These are phyloP conservation scores for Chaenogobius annularis DNA, from an alignment of 2,113 vertebrate genomes.

Conservation along the genomic window DNA sequence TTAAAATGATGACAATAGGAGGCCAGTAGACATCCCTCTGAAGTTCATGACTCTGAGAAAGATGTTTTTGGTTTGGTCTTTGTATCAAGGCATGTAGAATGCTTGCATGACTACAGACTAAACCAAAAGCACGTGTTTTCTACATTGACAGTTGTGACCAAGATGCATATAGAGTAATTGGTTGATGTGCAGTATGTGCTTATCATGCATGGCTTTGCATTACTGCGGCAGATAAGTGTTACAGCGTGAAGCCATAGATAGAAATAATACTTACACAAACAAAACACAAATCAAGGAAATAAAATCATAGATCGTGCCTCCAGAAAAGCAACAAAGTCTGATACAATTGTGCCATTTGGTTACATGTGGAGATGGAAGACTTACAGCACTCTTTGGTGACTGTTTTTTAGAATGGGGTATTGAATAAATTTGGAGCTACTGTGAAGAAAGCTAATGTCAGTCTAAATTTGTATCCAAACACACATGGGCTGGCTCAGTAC, in stretches of 20 bases:
- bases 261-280: slow-evolving; percentile 16
- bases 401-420: background rate
- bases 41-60: background rate
- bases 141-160: slow-evolving; percentile 59
- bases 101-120: background rate
- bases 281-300: slow-evolving; percentile 12
- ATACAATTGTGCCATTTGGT: slow-evolving; percentile 45
- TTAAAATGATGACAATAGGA: background rate
- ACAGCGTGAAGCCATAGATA: slow-evolving; percentile 19
- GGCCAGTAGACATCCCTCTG: background rate
- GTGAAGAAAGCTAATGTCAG: slow-evolving; percentile 26
- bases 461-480: slow-evolving; percentile 40
- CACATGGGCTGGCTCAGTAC: slow-evolving; percentile 43
- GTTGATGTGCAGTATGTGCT: slow-evolving; percentile 48
- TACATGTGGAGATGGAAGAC: slow-evolving; percentile 49
- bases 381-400: slow-evolving; percentile 34
- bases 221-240: slow-evolving; percentile 26
- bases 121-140: slow-evolving; percentile 3
- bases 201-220: slow-evolving; percentile 40
- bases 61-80: background rate
- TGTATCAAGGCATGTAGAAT: background rate
- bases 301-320: background rate
- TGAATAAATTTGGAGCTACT: background rate
- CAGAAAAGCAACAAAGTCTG: background rate
- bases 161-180: slow-evolving; percentile 33